phyloP scores from a whole-genome alignment of 2,888 invertebrate species.

The Alentia gelatinosa region DNA sequence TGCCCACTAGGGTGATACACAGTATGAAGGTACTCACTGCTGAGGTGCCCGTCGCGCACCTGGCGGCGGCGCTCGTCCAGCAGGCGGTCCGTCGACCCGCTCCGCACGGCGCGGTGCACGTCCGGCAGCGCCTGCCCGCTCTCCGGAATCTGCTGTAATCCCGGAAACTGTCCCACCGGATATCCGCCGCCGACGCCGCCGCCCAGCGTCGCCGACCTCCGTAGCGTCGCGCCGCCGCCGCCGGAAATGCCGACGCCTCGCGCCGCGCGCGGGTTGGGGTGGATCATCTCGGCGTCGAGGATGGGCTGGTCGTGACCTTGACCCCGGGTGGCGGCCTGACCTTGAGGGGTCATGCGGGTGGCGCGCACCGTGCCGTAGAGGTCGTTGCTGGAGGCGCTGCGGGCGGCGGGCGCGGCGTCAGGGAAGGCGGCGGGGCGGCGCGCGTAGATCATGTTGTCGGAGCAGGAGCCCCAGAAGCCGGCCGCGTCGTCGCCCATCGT shows the following conservation, averaged over 20 bases:
- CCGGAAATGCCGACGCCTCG: background rate
- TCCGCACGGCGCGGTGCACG: background rate
- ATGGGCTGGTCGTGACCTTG: background rate
- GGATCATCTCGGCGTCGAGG: conserved; percentile 1
- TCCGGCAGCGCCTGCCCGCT: background rate
- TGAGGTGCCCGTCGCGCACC: background rate
- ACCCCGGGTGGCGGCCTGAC: background rate
- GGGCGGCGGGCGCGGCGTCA: background rate
- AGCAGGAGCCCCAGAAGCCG: background rate
- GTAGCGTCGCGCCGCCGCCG: background rate
- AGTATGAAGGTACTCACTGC: too few species aligned
- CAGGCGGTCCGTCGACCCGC: background rate
- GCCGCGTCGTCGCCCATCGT: background rate
- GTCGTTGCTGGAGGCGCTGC: conserved; percentile 16
- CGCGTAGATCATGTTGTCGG: background rate
- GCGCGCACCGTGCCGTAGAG: conserved; percentile 9
- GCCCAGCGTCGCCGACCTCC: background rate
- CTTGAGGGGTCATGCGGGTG: conserved; percentile 19
- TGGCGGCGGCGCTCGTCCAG: conserved; percentile 3
- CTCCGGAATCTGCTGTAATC: conserved; percentile 50
- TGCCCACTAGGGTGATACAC: too few species aligned
- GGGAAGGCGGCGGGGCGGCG: background rate
- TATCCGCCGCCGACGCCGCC: background rate
- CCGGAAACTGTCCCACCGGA: background rate
- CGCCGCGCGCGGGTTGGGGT: conserved; percentile 10